A percentile compares a stretch with the other conserved stretches of the same genome.
These are phyloP conservation scores for Fragum sueziense DNA, from an alignment of 2,888 invertebrate genomes.

Conservation along the genomic window DNA sequence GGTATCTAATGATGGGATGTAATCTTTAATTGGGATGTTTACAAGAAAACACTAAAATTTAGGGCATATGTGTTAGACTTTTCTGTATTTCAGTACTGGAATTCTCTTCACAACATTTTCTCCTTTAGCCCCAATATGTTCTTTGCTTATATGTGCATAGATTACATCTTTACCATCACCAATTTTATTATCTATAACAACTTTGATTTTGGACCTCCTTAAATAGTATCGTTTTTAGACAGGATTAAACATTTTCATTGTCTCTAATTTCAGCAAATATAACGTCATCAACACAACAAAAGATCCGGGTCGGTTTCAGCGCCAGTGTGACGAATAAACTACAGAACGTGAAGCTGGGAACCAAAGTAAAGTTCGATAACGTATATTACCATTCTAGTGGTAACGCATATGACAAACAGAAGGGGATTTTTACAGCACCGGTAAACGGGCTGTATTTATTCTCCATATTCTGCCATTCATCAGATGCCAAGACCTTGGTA, in stretches of 20 bases:
- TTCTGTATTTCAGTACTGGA: no score
- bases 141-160: neutral
- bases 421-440: slow-evolving; percentile 2
- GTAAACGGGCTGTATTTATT: neutral
- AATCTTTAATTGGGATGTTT: neutral
- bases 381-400: neutral
- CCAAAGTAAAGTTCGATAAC: neutral
- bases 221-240: neutral
- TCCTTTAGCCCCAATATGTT: neutral
- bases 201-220: neutral
- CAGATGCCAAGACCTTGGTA: neutral
- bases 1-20: neutral
- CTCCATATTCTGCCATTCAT: slow-evolving; percentile 11
- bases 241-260: neutral
- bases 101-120: no score
- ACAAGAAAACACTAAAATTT: no score
- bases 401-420: neutral
- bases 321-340: neutral
- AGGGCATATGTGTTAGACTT: no score
- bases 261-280: slow-evolving; percentile 2
- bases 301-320: neutral
- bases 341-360: neutral
- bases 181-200: neutral
- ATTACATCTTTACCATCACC: neutral
- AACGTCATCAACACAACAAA: neutral